Conservation (phyloP, 2,888 invertebrate species). For the Eilema depressum region DNA sequence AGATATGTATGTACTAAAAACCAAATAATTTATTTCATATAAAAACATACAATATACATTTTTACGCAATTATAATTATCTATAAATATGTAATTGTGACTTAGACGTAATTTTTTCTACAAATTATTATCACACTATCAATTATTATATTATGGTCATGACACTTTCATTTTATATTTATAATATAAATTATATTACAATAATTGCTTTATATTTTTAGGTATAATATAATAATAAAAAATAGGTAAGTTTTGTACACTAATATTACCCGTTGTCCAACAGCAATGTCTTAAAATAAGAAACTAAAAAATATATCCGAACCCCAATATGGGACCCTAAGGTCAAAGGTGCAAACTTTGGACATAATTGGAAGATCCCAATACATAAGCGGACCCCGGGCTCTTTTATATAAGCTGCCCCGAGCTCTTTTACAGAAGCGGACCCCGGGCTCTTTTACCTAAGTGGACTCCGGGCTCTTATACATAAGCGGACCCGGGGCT, state of each 20-base stretch:
- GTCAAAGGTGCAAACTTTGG: too few species aligned
- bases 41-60: slow-evolving; percentile 19
- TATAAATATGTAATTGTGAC: slow-evolving; percentile 32
- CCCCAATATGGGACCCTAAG: too few species aligned
- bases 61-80: slow-evolving; percentile 8
- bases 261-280: neutral
- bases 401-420: too few species aligned
- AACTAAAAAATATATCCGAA: neutral
- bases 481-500: too few species aligned
- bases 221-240: neutral
- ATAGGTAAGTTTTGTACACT: neutral
- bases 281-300: too few species aligned
- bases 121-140: slow-evolving; percentile 49
- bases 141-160: slow-evolving; percentile 39
- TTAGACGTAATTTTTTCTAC: slow-evolving; percentile 47
- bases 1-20: slow-evolving; percentile 3
- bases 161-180: slow-evolving; percentile 35
- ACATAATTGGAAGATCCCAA: too few species aligned
- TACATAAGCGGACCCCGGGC: too few species aligned
- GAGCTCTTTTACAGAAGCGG: too few species aligned
- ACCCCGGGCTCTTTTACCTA: too few species aligned
- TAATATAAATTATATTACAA: neutral
- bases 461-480: too few species aligned
- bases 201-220: neutral
- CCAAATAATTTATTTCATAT: slow-evolving; percentile 25